Base-by-base conservation (phyloP, 2,797 vertebrate genomes). In the Eupleurogrammus muticus region DNA sequence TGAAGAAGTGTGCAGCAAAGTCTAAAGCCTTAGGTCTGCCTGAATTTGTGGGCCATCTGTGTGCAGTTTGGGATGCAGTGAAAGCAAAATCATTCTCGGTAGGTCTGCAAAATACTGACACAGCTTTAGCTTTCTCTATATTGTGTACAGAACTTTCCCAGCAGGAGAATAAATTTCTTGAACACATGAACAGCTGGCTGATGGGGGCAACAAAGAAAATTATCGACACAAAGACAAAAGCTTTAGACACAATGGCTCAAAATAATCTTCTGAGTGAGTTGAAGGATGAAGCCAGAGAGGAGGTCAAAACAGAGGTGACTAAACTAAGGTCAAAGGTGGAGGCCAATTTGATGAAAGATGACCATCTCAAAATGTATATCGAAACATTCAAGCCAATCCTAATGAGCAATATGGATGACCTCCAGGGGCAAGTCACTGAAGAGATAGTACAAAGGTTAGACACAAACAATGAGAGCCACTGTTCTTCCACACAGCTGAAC, bases 21-120 rank as follows among this genome's bases (percentile, higher is more conserved):
- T 89, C 88, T 19, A 55, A 79, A 55, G 67, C 89, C 52, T 88
- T 77, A 38, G 75, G 86, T 64, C 81, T 95, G 14, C 71, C 90
- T 46, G 92, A 93, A 68, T 93, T 96, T 62, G 86, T 94, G n/a
- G 82, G 79, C 62, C 91, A 85, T 58, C 80, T 96, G 61, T 77
- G 67, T 65, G 77, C 82, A 44, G 77, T 96, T 60, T 95, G 94
- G 95, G 92, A 89, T 21, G 80, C 79, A 1, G 82, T 93, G 23
- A 91, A 87, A 89, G 71, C 79, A 51, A 79, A 85, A 17, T 89
- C 83, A 12, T 92, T 92, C 73, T 65, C 86, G 7, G 75, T 92
- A 53, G 79, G 85, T 34, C 86, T 95, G 40, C 75, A 88, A 65
- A 90, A 93, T 55, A 93, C 79, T 5, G 80, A 90, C 12, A 75